Conservation (phyloP, 1,140 invertebrate species). For the Gonioctena quinquepunctata region DNA sequence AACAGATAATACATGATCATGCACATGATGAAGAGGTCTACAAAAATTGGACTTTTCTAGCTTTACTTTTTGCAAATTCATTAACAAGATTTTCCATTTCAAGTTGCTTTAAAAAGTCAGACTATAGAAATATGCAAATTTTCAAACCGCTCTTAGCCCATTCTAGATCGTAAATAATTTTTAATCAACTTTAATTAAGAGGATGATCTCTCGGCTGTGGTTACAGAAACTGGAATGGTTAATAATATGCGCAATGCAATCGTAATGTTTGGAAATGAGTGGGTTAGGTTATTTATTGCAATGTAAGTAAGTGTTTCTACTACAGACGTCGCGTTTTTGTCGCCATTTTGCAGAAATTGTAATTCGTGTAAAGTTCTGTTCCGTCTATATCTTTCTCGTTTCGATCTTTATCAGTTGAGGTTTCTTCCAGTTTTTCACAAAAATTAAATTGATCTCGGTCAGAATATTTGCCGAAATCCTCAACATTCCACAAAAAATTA, state of each 20-base stretch:
- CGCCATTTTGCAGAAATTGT: conserved; percentile 1
- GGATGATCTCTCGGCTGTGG: no score
- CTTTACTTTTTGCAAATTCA: no score
- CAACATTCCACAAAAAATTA: background rate
- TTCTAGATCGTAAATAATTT: no score
- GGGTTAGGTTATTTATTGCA: conserved; percentile 7
- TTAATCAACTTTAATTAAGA: no score
- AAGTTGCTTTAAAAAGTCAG: no score
- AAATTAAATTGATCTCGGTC: background rate
- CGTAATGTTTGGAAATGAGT: conserved; percentile 4
- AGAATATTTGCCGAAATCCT: conserved; percentile 13
- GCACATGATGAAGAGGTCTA: no score
- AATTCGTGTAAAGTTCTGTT: conserved; percentile 9
- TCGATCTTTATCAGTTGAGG: conserved; percentile 4
- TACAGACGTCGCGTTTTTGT: background rate
- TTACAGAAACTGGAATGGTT: background rate
- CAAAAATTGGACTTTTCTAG: no score
- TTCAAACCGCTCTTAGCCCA: no score
- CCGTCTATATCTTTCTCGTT: conserved; percentile 10
- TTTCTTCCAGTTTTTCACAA: conserved; percentile 7
- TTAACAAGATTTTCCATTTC: no score
- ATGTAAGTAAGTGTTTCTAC: conserved; percentile 1
- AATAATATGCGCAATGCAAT: background rate
- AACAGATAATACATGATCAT: no score
- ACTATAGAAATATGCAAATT: no score